phyloP scores from a whole-genome alignment of 2,888 invertebrate species.

The Doris montereyensis region DNA sequence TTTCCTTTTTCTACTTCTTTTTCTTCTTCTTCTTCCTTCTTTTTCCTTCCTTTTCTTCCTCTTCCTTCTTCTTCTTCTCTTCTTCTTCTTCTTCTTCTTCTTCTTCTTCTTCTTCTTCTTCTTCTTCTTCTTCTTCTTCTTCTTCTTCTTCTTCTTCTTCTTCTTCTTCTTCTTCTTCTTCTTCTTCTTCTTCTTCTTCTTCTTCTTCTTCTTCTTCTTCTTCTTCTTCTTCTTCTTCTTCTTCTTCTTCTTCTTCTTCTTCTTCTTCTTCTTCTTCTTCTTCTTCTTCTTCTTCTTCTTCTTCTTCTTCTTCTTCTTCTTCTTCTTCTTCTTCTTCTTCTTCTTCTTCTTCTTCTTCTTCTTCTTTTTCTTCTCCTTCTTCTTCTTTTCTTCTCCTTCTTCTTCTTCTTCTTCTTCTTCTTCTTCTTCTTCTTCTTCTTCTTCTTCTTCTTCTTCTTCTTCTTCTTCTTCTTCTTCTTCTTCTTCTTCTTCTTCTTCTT shows the following conservation, averaged over 20 bases:
- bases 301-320: neutral
- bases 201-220: neutral
- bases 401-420: no score
- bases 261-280: neutral
- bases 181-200: neutral
- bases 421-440: no score
- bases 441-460: no score
- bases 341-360: neutral
- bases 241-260: neutral
- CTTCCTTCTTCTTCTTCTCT: neutral
- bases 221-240: neutral
- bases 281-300: neutral
- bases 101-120: neutral
- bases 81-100: neutral
- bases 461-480: no score
- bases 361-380: neutral
- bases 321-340: neutral
- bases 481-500: no score
- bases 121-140: no score
- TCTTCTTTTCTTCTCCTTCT: neutral
- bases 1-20: no score
- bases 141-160: no score
- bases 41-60: no score
- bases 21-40: no score
- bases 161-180: no score